Percentiles rank a stretch among this genome's conserved stretches.
phyloP scores from a whole-genome alignment of 2,888 invertebrate genomes.

The Parnassius apollo region DNA sequence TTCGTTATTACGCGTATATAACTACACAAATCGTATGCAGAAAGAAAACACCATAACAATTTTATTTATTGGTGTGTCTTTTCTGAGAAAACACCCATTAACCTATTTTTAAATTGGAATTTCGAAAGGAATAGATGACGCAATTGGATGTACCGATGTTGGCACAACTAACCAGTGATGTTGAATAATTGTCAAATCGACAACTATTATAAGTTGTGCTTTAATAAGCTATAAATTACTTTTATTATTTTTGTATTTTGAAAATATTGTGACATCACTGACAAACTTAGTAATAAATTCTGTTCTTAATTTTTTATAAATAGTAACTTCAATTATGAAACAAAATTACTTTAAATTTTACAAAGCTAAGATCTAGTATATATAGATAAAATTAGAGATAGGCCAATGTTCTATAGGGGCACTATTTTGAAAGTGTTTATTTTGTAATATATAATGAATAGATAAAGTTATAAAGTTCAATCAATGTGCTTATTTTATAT shows the following conservation, averaged over 20 bases:
- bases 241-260: not conserved
- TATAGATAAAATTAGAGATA: too few species aligned
- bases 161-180: conserved; percentile 49
- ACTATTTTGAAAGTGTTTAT: too few species aligned
- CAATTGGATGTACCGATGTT: conserved; percentile 51
- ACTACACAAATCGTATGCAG: conserved; percentile 19
- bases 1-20: not conserved
- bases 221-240: conserved; percentile 12
- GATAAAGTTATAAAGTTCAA: too few species aligned
- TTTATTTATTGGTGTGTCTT: conserved; percentile 54
- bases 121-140: conserved; percentile 64
- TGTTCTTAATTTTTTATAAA: too few species aligned
- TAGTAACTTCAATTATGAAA: too few species aligned
- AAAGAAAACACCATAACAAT: conserved; percentile 46
- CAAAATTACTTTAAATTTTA: too few species aligned
- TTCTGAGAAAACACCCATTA: conserved; percentile 64
- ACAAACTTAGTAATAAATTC: too few species aligned
- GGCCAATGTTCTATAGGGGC: too few species aligned
- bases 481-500: too few species aligned
- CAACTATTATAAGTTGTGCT: conserved; percentile 6
- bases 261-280: too few species aligned
- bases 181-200: conserved; percentile 23
- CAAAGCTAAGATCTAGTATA: too few species aligned
- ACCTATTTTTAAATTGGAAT: conserved; percentile 72
- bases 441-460: too few species aligned